Conservation (phyloP, 2,888 invertebrate genomes). For the Tortricodes alternella region DNA sequence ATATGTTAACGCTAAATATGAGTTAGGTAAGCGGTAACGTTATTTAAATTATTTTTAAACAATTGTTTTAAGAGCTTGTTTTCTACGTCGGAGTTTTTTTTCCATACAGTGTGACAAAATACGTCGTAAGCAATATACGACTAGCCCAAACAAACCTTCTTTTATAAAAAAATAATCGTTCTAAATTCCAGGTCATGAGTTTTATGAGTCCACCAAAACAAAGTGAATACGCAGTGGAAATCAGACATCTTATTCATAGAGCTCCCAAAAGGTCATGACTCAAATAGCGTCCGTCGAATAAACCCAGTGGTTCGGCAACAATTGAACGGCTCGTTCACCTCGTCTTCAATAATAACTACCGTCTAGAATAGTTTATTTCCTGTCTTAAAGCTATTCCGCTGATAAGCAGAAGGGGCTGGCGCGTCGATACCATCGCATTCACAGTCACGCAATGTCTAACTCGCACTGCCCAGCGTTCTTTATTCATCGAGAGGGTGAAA, state of each 20-base stretch:
- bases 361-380: conserved; percentile 62
- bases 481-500: conserved; percentile 71
- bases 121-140: too few relatives aligned
- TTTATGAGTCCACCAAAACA: too few relatives aligned
- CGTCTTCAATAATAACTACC: conserved; percentile 46
- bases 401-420: conserved; percentile 58
- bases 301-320: conserved; percentile 20
- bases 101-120: too few relatives aligned
- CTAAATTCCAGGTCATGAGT: too few relatives aligned
- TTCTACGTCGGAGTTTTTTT: too few relatives aligned
- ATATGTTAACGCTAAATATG: too few relatives aligned
- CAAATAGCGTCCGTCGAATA: conserved; percentile 1
- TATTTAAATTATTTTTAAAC: too few relatives aligned
- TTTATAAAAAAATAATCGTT: too few relatives aligned
- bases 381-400: conserved; percentile 50
- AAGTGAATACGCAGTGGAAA: not conserved
- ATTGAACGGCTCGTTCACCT: conserved; percentile 34
- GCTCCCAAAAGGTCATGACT: conserved; percentile 5
- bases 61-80: too few relatives aligned
- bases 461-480: conserved; percentile 50
- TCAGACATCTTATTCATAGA: not conserved
- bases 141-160: too few relatives aligned
- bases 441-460: conserved; percentile 64
- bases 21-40: too few relatives aligned
- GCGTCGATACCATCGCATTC: conserved; percentile 54